Evolutionary conservation across 1,140 invertebrate genomes (phyloP).

Genomic region (Macrocentrus cingulum): DNA sequence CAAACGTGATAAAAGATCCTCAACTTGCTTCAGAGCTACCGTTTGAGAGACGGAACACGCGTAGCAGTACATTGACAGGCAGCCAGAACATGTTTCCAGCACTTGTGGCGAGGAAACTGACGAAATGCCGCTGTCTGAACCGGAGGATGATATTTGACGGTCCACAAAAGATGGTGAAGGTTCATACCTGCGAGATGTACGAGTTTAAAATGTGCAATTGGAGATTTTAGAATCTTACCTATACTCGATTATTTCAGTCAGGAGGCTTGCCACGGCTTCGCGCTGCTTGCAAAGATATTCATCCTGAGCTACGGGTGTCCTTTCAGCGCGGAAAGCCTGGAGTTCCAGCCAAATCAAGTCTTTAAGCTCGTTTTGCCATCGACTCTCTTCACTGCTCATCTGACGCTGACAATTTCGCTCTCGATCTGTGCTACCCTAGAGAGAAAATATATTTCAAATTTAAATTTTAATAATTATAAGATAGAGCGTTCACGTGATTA

Average conservation of each 20-base stretch:
- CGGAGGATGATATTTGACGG: conserved; percentile 11
- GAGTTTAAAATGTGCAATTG: neutral
- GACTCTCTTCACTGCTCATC: conserved; percentile 78
- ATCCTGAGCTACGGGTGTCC: conserved; percentile 74
- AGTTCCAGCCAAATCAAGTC: conserved; percentile 90
- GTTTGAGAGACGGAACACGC: conserved; percentile 70
- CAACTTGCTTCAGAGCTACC: conserved; percentile 72
- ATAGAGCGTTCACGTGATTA: neutral
- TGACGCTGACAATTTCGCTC: conserved; percentile 54
- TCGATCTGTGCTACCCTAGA: conserved; percentile 32
- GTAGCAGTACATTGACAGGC: conserved; percentile 71
- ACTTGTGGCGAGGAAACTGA: conserved; percentile 27
- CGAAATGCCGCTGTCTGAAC: conserved; percentile 30
- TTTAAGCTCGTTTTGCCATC: conserved; percentile 85
- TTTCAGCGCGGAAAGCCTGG: conserved; percentile 76
- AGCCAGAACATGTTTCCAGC: conserved; percentile 53
- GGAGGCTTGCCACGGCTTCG: conserved; percentile 68
- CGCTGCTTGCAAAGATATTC: conserved; percentile 73
- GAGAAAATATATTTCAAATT: too few relatives aligned
- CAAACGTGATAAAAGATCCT: conserved; percentile 69
- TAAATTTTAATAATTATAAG: too few relatives aligned
- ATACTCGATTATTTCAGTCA: conserved; percentile 78
- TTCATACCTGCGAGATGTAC: conserved; percentile 39
- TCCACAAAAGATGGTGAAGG: conserved; percentile 20
- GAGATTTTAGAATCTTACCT: conserved; percentile 51